A percentile compares a stretch with the other conserved stretches of the same genome.
Evolutionary conservation across 2,113 vertebrate species (phyloP).

Genomic region (Gadus chalcogrammus): DNA sequence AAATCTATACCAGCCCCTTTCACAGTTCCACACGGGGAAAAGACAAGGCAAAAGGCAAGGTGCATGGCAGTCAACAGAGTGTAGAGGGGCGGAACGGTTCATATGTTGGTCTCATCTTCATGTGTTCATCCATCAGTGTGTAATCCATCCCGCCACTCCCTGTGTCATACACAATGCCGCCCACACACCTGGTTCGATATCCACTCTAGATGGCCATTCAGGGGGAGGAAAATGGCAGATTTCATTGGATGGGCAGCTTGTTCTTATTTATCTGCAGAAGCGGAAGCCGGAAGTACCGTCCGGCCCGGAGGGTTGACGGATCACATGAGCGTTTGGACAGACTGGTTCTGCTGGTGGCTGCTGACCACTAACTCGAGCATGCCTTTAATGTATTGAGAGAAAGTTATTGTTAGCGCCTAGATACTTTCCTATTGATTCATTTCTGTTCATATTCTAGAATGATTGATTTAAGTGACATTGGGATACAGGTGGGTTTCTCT

Average conservation of each 20-base stretch:
- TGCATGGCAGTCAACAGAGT: constrained; percentile 48
- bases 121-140: constrained; percentile 28
- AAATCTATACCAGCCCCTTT: constrained; percentile 50
- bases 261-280: constrained; percentile 86
- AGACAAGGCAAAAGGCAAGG: constrained; percentile 54
- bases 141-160: constrained; percentile 41
- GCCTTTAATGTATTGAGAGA: constrained; percentile 59
- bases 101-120: constrained; percentile 28
- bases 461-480: too few species aligned
- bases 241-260: constrained; percentile 27
- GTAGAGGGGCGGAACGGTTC: constrained; percentile 46
- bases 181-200: constrained; percentile 36
- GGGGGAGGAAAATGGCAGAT: constrained; percentile 18
- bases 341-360: constrained; percentile 63
- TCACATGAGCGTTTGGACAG: constrained; percentile 82
- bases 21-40: constrained; percentile 38
- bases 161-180: constrained; percentile 38
- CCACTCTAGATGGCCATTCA: constrained; percentile 26
- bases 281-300: constrained; percentile 93
- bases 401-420: too few species aligned
- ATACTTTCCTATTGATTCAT: background rate
- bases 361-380: constrained; percentile 75
- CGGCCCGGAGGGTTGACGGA: constrained; percentile 89
- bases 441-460: background rate
- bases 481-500: background rate